These are phyloP conservation scores for Hypomesus transpacificus DNA, from an alignment of 2,113 vertebrate genomes.

Conservation along the genomic window DNA sequence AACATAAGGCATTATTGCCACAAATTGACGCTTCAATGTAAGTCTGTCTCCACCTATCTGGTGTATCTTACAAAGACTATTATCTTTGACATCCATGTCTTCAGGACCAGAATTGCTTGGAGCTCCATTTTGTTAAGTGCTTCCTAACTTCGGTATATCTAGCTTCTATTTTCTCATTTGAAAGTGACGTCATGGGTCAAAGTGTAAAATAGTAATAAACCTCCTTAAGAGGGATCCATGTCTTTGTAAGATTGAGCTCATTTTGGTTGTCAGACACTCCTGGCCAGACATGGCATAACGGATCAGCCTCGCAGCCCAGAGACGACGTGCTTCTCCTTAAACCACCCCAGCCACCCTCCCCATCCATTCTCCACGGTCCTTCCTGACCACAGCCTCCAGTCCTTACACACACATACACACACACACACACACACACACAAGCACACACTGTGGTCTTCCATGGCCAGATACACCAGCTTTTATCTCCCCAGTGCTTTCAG, in stretches of 20 bases:
- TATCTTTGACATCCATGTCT: not conserved
- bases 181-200: not conserved
- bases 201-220: not conserved
- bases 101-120: not conserved
- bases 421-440: not conserved
- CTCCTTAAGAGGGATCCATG: not conserved
- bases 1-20: not conserved
- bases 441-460: not conserved
- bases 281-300: not conserved
- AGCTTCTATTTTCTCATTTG: not conserved
- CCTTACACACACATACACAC: not conserved
- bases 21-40: not conserved
- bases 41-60: not conserved
- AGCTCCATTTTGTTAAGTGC: not conserved
- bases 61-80: not conserved
- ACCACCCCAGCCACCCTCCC: not conserved
- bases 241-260: not conserved
- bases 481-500: not conserved
- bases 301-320: not conserved
- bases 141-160: not conserved
- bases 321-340: not conserved
- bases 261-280: not conserved
- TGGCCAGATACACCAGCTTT: not conserved
- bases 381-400: not conserved
- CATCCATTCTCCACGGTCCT: not conserved